Evolutionary conservation across 2,113 vertebrate genomes (phyloP), one percentile per base, ranked within the genome.

Genomic region (Eulacestoma nigropectus): DNA sequence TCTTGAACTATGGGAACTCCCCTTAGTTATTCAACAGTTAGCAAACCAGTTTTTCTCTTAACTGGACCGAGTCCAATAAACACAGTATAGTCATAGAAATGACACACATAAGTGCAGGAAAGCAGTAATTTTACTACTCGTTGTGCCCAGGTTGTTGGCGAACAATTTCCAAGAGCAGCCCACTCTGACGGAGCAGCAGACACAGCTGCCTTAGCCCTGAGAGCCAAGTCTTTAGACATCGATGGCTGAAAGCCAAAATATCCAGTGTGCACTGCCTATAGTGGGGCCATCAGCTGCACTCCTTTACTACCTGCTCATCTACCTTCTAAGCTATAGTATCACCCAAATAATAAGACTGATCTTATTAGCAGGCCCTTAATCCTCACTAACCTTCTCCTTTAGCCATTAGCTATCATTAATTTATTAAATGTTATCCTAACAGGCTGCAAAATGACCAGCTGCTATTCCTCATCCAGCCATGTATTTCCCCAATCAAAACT

Each of bases 161-260:
- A 90, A 25, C 47, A 25, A 16, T 16, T 56, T 33, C 41, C 0
- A 2, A 13, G 26, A 12, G 70, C 1, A 0, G 41, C 17, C 50
- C 5, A 5, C 10, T 25, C 3, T 0, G 1, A 25, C 4, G 8
- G 60, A 42, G 52, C 16, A 25, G 60, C 9, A 17, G 39, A 4
- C 5, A 27, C 3, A 26, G 47, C 35, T 37, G 15, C 42, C 17
- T 79, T 2, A 33, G 7, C 22, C 47, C 67, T 7, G 15, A 55
- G 37, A 37, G 52, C 9, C 1, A 11, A 30, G 11, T 19, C 37
- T 57, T 25, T 1, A 7, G 22, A 46, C 11, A 37, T 8, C 26
- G 18, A 0, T 5, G 11, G 9, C 74, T 16, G 4, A 10, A 17
- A 62, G 47, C 41, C 23, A 4, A 0, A 75, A 32, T 5, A 57